Evolutionary conservation across 1,140 invertebrate species (phyloP).

Genomic region (Camponotus floridanus): DNA sequence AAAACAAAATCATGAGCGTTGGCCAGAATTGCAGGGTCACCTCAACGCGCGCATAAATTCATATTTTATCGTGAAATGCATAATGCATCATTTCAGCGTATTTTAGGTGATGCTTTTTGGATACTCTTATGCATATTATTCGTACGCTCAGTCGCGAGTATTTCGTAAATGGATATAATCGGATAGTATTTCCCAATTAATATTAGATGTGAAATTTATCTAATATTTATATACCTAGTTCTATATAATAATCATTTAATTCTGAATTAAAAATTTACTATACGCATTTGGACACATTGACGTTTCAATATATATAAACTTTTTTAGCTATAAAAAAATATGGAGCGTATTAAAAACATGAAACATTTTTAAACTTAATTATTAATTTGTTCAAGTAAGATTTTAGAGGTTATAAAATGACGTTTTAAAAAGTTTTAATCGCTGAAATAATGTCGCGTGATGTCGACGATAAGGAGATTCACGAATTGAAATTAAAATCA

Average conservation of each 20-base stretch:
- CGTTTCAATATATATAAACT: neutral
- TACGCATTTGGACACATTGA: neutral
- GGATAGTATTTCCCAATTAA: constrained; percentile 5
- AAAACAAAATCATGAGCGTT: constrained; percentile 61
- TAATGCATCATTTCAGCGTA: constrained; percentile 72
- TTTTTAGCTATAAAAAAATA: neutral
- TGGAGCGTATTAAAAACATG: neutral
- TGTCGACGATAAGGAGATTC: neutral
- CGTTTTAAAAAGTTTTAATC: constrained; percentile 22
- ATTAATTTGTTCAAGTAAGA: neutral
- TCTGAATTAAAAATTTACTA: neutral
- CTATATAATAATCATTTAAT: neutral
- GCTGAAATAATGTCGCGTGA: neutral
- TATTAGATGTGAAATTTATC: neutral
- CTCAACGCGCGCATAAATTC: constrained; percentile 73
- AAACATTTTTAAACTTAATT: neutral
- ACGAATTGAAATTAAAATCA: constrained; percentile 52
- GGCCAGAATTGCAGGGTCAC: constrained; percentile 43
- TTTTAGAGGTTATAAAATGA: neutral
- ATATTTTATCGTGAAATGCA: constrained; percentile 74
- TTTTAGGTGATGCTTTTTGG: constrained; percentile 70
- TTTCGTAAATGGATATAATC: constrained; percentile 24
- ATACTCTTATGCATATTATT: constrained; percentile 66
- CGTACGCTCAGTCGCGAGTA: constrained; percentile 45
- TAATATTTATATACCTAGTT: neutral